phyloP scores from a whole-genome alignment of 2,113 vertebrate species.

The Pogona vitticeps region DNA sequence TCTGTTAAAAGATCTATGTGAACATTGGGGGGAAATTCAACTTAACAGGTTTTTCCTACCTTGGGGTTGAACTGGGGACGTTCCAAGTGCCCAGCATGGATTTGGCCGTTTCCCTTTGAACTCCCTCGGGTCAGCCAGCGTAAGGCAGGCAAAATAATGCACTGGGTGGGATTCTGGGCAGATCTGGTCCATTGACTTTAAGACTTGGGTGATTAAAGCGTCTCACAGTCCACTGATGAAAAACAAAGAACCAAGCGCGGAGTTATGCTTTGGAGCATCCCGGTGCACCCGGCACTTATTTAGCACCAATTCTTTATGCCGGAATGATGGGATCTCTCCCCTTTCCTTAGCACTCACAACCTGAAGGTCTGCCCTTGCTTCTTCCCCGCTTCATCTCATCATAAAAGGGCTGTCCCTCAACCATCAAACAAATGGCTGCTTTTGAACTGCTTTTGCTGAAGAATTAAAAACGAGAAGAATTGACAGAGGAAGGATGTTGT shows the following conservation, averaged over 20 bases:
- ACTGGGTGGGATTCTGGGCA: not conserved
- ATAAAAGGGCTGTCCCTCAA: slow-evolving; percentile 1
- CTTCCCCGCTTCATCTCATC: not conserved
- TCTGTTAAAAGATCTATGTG: too few species aligned
- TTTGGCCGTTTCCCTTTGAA: not conserved
- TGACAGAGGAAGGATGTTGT: not conserved
- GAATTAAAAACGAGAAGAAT: slow-evolving; percentile 4
- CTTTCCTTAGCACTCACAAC: slow-evolving; percentile 22
- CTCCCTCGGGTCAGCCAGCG: not conserved
- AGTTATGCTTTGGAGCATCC: not conserved
- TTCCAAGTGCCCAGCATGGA: too few species aligned
- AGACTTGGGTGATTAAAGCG: slow-evolving; percentile 24
- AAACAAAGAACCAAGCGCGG: not conserved
- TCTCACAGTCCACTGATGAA: slow-evolving; percentile 25
- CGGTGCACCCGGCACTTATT: slow-evolving; percentile 20
- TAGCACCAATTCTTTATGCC: slow-evolving; percentile 13
- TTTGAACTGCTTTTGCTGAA: slow-evolving; percentile 31
- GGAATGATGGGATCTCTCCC: slow-evolving; percentile 34
- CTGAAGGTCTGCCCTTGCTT: not conserved
- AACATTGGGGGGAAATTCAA: too few species aligned
- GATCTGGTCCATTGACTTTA: not conserved
- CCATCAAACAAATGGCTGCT: slow-evolving; percentile 26
- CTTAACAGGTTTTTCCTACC: too few species aligned
- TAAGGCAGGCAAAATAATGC: not conserved
- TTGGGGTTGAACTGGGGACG: too few species aligned